Evolutionary conservation across 2,113 vertebrate genomes (phyloP).

Genomic region (Naja naja): DNA sequence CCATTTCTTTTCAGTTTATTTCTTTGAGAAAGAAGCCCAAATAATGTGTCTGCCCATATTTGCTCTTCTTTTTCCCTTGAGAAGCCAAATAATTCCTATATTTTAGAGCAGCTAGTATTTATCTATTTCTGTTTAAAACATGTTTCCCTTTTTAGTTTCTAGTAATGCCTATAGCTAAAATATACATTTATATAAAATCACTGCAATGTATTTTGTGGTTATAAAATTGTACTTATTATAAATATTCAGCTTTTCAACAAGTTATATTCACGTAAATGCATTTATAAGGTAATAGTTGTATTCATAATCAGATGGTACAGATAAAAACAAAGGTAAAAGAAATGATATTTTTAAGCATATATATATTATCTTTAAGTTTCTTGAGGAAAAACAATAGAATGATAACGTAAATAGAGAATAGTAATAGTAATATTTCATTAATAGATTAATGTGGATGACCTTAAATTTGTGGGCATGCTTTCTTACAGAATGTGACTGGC

Average conservation of each 20-base stretch:
- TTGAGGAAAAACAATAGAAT: not conserved
- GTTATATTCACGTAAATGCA: slow-evolving; percentile 28
- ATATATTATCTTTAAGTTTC: not conserved
- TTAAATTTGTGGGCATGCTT: slow-evolving; percentile 47
- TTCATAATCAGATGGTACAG: not conserved
- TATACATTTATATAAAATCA: slow-evolving; percentile 15
- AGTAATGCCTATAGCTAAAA: slow-evolving; percentile 55
- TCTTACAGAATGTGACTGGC: slow-evolving; percentile 69
- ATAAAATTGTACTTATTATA: slow-evolving; percentile 17
- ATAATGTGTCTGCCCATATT: slow-evolving; percentile 47
- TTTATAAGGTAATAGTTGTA: slow-evolving; percentile 18
- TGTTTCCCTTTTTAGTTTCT: not conserved
- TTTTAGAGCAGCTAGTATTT: slow-evolving; percentile 42
- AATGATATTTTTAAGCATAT: not conserved
- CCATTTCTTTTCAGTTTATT: slow-evolving; percentile 18
- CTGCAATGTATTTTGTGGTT: not conserved
- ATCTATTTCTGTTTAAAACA: slow-evolving; percentile 11
- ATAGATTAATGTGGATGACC: slow-evolving; percentile 18
- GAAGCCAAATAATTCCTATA: slow-evolving; percentile 46
- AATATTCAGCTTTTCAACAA: not conserved
- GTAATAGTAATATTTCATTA: slow-evolving; percentile 17
- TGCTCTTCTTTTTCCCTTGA: slow-evolving; percentile 43
- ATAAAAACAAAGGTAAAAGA: not conserved
- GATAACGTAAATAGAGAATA: not conserved
- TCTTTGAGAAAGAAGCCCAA: slow-evolving; percentile 55